Evolutionary conservation across 1,140 invertebrate species (phyloP).

Genomic region (Papilio polyxenes): DNA sequence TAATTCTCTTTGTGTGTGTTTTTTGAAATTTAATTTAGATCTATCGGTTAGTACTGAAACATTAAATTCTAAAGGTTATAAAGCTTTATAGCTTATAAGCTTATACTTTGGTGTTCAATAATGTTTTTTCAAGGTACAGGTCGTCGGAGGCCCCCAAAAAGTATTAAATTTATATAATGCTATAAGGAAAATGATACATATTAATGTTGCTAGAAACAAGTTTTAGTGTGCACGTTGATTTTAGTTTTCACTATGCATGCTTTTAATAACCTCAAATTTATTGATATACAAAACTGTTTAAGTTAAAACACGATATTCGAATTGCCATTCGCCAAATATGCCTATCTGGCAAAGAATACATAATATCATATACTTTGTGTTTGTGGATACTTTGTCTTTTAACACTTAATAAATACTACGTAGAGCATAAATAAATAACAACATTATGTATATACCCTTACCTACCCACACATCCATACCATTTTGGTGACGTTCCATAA

Average conservation of each 20-base stretch:
- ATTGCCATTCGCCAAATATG: no score
- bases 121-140: neutral
- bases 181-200: neutral
- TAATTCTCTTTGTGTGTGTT: no score
- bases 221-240: neutral
- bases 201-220: neutral
- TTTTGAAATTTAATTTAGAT: no score
- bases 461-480: conserved; percentile 82
- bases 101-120: neutral
- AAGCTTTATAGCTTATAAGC: no score
- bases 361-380: no score
- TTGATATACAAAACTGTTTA: neutral
- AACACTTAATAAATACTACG: neutral
- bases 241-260: no score
- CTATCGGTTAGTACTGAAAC: no score
- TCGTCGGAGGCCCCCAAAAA: no score
- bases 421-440: conserved; percentile 46
- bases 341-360: neutral
- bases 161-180: neutral
- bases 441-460: conserved; percentile 77
- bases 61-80: neutral
- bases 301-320: neutral
- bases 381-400: no score
- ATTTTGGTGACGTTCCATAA: conserved; percentile 81
- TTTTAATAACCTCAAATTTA: no score